A percentile compares a stretch with the other conserved stretches of the same genome.
phyloP scores from a whole-genome alignment of 2,888 invertebrate genomes.

The Rhingia rostrata region DNA sequence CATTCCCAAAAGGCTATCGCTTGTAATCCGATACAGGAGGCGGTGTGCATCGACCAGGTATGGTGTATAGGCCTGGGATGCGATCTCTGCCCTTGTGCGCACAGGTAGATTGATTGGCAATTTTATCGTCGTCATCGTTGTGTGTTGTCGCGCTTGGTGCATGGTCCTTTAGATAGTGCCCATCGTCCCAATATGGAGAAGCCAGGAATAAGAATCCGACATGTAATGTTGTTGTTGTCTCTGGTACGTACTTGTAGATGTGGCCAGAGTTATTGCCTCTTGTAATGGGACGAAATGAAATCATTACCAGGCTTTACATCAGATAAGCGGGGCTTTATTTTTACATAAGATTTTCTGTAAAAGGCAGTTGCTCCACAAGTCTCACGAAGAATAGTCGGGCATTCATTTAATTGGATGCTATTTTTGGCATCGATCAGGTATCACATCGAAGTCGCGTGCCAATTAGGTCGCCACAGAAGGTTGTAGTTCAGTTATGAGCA shows the following conservation, averaged over 20 bases:
- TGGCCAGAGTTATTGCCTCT: background rate
- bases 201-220: conserved; percentile 60
- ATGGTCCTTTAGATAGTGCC: conserved; percentile 30
- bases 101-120: conserved; percentile 67
- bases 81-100: conserved; percentile 53
- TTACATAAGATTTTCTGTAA: too few species aligned
- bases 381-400: too few species aligned
- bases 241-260: background rate
- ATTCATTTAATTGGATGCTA: too few species aligned
- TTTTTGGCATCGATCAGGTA: too few species aligned
- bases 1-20: conserved; percentile 40
- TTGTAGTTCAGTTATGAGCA: too few species aligned
- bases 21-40: conserved; percentile 15
- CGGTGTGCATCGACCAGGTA: conserved; percentile 1
- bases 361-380: too few species aligned
- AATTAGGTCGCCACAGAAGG: too few species aligned
- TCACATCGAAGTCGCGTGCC: too few species aligned
- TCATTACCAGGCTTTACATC: conserved; percentile 9
- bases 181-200: conserved; percentile 44
- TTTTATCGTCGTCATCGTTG: conserved; percentile 49
- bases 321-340: background rate
- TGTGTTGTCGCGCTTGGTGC: conserved; percentile 33
- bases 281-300: conserved; percentile 12
- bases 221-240: conserved; percentile 1
- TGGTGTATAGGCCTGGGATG: conserved; percentile 23